These are phyloP conservation scores for Odontamblyopus lacepedii DNA, from an alignment of 2,797 vertebrate genomes.

Conservation along the genomic window DNA sequence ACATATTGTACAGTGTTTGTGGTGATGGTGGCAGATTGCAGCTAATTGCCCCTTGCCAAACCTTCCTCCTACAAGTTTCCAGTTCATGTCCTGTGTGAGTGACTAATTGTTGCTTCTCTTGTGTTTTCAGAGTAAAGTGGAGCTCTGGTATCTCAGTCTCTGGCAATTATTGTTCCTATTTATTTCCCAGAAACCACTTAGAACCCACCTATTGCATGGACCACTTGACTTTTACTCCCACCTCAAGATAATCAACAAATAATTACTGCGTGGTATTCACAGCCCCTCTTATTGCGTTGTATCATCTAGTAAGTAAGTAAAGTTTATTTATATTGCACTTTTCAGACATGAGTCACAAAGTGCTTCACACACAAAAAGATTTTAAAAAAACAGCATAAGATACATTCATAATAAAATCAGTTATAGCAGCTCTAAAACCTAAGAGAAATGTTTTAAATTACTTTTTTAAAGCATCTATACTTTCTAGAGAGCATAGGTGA, in stretches of 20 bases:
- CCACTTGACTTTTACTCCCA: conserved; percentile 22
- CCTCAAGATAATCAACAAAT: conserved; percentile 14
- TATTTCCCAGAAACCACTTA: conserved; percentile 7
- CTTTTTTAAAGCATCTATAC: too few species aligned
- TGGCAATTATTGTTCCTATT: not conserved
- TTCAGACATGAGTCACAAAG: not conserved
- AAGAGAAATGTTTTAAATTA: too few species aligned
- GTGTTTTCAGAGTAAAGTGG: not conserved
- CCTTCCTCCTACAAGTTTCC: conserved; percentile 4
- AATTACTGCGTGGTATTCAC: not conserved
- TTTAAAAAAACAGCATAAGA: too few species aligned
- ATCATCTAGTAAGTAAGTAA: not conserved
- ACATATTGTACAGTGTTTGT: conserved; percentile 1
- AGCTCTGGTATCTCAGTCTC: not conserved
- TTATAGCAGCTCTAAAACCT: too few species aligned
- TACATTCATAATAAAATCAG: too few species aligned
- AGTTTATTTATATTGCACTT: too few species aligned
- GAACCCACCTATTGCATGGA: not conserved
- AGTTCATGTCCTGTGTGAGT: not conserved
- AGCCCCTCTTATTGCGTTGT: not conserved
- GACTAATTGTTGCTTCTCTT: not conserved
- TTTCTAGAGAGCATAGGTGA: too few species aligned
- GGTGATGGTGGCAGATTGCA: not conserved
- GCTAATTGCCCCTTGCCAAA: conserved; percentile 8
- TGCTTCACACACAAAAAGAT: too few species aligned